phyloP scores from a whole-genome alignment of 2,888 invertebrate genomes.

The Microctonus brassicae region DNA sequence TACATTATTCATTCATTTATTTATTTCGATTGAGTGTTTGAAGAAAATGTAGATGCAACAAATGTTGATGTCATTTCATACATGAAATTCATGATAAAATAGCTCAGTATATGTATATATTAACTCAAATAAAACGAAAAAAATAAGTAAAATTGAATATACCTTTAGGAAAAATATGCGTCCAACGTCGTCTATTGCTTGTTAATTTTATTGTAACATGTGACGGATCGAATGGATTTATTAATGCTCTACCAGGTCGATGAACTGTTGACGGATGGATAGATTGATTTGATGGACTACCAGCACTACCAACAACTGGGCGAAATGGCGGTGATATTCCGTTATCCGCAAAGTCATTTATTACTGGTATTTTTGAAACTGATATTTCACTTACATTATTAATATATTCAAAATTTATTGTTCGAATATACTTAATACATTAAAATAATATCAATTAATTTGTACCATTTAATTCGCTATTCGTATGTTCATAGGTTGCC shows the following conservation, averaged over 20 bases:
- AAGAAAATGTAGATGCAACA: too few relatives aligned
- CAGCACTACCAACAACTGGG: slow-evolving; percentile 74
- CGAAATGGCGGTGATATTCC: slow-evolving; percentile 73
- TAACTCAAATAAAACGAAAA: too few relatives aligned
- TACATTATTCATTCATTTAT: too few relatives aligned
- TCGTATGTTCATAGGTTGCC: slow-evolving; percentile 51
- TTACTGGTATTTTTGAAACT: slow-evolving; percentile 56
- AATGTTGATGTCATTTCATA: too few relatives aligned
- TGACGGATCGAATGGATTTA: slow-evolving; percentile 98
- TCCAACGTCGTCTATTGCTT: slow-evolving; percentile 96
- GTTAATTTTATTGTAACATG: slow-evolving; percentile 96
- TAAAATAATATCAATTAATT: not conserved
- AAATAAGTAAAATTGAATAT: slow-evolving; percentile 19
- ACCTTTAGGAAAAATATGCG: slow-evolving; percentile 97
- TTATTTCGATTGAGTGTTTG: too few relatives aligned
- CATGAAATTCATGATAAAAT: too few relatives aligned
- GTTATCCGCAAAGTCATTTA: slow-evolving; percentile 67
- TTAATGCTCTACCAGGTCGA: slow-evolving; percentile 86
- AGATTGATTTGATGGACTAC: slow-evolving; percentile 70
- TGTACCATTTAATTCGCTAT: slow-evolving; percentile 57
- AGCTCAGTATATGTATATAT: too few relatives aligned
- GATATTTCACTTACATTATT: not conserved
- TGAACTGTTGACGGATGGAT: slow-evolving; percentile 63
- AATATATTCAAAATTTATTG: not conserved
- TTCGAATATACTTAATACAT: too few relatives aligned